Evolutionary conservation across 1,140 invertebrate species (phyloP), one percentile per base, ranked within the genome.

Genomic region (Augochlora pura): DNA sequence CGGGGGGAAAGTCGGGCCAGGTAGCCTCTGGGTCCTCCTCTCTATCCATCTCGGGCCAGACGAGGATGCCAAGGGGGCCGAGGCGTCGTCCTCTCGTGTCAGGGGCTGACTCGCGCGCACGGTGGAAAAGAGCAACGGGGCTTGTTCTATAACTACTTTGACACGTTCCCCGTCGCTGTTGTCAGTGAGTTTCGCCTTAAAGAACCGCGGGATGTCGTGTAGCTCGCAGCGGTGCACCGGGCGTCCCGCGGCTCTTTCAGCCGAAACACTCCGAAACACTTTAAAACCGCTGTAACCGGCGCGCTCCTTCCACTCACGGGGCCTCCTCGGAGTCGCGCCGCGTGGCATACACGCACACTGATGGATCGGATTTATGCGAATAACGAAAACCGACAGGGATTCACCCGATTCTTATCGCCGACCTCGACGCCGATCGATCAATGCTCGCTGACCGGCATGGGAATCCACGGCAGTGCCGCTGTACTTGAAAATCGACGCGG

Each of bases 111-210:
- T 46, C 42, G 42, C 42, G 2, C 42, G 59, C 65, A 54, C 42
- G 59, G 62, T n/a, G 49, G 52, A 70, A 67, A 67, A 66, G 85
- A 77, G 66, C 46, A 27, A 60, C 75, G 78, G 46, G 63, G 80
- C 82, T 81, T 83, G 82, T 85, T 80, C 73, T 87, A 88, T 86
- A 86, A 87, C 88, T 90, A 90, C 90, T 91, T 91, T 90, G 91
- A 91, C 89, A 91, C 89, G 88, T 91, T 90, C 87, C 80, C 86
- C 71, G 88, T 85, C 87, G 90, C 87, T 85, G 77, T 74, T 86
- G 83, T 86, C 85, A 85, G 87, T 88, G 70, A 83, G 83, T 86
- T 84, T 87, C 88, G 77, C 82, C 77, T 87, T 83, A 79, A 89
- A 87, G 87, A 88, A 57, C 90, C 85, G 89, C 90, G 86, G 90